Base-by-base conservation (phyloP, 1,140 invertebrate species). In the Heterodera schachtii region DNA sequence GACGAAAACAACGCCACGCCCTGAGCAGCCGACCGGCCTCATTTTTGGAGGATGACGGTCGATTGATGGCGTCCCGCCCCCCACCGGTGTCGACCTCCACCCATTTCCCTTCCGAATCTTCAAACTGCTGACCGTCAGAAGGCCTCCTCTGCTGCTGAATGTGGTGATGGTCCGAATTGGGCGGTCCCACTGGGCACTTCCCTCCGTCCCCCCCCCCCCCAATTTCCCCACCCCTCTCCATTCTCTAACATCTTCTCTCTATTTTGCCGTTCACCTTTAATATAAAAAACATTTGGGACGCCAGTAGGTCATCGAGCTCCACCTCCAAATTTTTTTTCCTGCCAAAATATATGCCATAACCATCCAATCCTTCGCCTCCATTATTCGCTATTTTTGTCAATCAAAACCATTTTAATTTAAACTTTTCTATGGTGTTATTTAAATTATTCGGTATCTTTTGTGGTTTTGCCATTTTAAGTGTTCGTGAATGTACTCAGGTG, bases 1-100 rank as follows among this genome's bases (percentile, higher is more conserved):
- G 57, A 16, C 69, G 67, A 71, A 71, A 71, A 71, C 69, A 71
- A 71, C 69, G 69, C 69, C 69, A 46, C 31, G 31, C 69, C 69
- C 69, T 71, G 31, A 41, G 21, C 69, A 46, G 31, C 21, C 69
- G 69, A 46, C 31, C 69, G 69, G 69, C 69, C 69, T 71, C 69
- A 31, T 71, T 71, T 71, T 71, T n/a, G 69, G 21, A 43, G 31
- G 69, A 46, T 31, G 69, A 41, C 69, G 31, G 31, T 71, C 44
- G 69, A 71, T 60, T 11, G 11, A 60, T 60, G 57, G 57, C 57
- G 57, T 71, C 69, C 21, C 21, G 0, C 9, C 69, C 67, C 41
- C 41, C 69, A 31, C 31, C 44, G 21, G 3, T 71, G 69, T 71
- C 44, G 69, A 43, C 31, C 69, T 46, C 69, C 69, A 16, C 69